phyloP scores from a whole-genome alignment of 2,888 invertebrate species.

The Tetragonisca angustula region DNA sequence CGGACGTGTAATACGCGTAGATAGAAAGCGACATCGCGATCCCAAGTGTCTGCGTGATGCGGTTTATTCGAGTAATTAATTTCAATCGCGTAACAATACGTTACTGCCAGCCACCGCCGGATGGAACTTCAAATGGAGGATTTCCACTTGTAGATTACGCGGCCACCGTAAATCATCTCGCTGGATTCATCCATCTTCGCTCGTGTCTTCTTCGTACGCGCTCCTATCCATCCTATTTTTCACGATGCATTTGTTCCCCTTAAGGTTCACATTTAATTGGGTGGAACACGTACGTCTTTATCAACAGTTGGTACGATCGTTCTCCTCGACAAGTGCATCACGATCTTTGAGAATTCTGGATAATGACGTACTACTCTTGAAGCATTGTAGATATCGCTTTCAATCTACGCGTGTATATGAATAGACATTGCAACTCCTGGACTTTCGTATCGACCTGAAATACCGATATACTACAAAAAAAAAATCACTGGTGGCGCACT shows the following conservation, averaged over 20 bases:
- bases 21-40: not conserved
- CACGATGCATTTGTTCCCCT: slow-evolving; percentile 42
- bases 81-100: slow-evolving; percentile 40
- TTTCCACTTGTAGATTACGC: slow-evolving; percentile 51
- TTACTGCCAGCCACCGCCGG: slow-evolving; percentile 30
- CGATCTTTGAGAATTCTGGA: too few relatives aligned
- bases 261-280: slow-evolving; percentile 10
- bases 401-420: too few relatives aligned
- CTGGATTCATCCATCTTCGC: slow-evolving; percentile 51
- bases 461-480: too few relatives aligned
- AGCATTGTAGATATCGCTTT: too few relatives aligned
- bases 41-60: slow-evolving; percentile 27
- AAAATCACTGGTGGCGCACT: too few relatives aligned
- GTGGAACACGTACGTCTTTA: slow-evolving; percentile 3
- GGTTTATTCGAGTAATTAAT: slow-evolving; percentile 54
- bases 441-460: too few relatives aligned
- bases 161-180: slow-evolving; percentile 58
- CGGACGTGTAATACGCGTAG: not conserved
- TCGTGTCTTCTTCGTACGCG: slow-evolving; percentile 34
- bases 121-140: slow-evolving; percentile 38
- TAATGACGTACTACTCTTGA: too few relatives aligned
- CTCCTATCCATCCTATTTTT: slow-evolving; percentile 37
- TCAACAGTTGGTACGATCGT: not conserved
- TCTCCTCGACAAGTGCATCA: too few relatives aligned
- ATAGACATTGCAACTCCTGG: too few relatives aligned